Conservation (phyloP, 37 sponge, comb jelly and placozoan species). For the Amphimedon queenslandica region DNA sequence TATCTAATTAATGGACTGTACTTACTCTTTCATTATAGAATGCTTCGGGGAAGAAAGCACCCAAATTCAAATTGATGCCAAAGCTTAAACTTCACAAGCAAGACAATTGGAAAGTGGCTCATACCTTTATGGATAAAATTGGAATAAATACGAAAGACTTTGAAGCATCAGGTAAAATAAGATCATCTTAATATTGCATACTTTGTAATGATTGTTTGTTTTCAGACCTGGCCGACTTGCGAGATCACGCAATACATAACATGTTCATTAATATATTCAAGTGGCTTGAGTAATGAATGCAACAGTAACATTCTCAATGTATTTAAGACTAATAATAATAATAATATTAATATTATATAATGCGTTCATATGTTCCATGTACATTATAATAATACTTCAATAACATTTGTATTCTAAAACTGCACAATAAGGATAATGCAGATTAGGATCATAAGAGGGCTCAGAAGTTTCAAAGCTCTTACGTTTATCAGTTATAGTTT, state of each 20-base stretch:
- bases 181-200: not conserved
- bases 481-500: conserved; percentile 36
- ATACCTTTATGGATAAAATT: conserved; percentile 55
- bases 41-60: conserved; percentile 43
- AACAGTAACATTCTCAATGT: no score
- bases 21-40: conserved; percentile 20
- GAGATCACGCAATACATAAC: conserved; percentile 53
- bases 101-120: conserved; percentile 74
- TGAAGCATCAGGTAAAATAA: conserved; percentile 70
- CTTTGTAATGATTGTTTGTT: no score
- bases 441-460: conserved; percentile 22
- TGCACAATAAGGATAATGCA: conserved; percentile 41
- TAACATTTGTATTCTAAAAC: not conserved
- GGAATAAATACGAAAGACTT: conserved; percentile 65
- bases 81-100: conserved; percentile 56
- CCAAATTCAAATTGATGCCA: conserved; percentile 36
- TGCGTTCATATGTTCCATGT: not conserved
- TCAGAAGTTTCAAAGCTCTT: not conserved
- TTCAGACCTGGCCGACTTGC: conserved; percentile 56
- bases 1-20: not conserved
- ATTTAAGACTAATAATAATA: not conserved
- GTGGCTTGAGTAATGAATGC: conserved; percentile 30
- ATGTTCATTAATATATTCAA: conserved; percentile 66
- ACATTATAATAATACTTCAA: not conserved
- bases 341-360: not conserved